Conservation (phyloP, 2,888 invertebrate species). For the Ariolimax columbianus region DNA sequence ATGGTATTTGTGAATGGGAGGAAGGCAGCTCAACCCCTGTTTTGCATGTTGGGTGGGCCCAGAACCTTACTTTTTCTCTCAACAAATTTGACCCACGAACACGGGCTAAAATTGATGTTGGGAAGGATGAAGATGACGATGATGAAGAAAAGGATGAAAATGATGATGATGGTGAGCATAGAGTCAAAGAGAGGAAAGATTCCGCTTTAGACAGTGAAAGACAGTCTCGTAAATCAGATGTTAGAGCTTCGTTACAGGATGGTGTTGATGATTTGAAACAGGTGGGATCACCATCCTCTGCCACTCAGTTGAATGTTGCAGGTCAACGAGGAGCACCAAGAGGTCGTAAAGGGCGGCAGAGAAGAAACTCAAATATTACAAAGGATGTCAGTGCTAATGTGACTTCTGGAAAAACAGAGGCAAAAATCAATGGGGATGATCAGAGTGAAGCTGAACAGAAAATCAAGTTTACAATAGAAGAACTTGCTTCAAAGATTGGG, state of each 20-base stretch:
- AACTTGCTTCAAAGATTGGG: slow-evolving; percentile 80
- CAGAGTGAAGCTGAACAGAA: slow-evolving; percentile 49
- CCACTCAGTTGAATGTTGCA: not conserved
- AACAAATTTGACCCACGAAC: slow-evolving; percentile 83
- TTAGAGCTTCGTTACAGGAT: slow-evolving; percentile 16
- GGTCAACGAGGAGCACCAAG: slow-evolving; percentile 33
- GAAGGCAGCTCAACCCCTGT: slow-evolving; percentile 96
- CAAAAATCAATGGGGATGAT: slow-evolving; percentile 31
- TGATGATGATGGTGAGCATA: slow-evolving; percentile 48
- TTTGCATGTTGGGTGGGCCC: slow-evolving; percentile 97
- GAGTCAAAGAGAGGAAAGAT: slow-evolving; percentile 41
- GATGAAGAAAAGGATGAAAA: slow-evolving; percentile 58
- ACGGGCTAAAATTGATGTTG: slow-evolving; percentile 75
- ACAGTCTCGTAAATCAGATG: slow-evolving; percentile 1
- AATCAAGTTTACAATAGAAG: slow-evolving; percentile 80
- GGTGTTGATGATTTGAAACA: slow-evolving; percentile 51
- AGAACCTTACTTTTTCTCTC: slow-evolving; percentile 94
- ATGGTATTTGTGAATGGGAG: slow-evolving; percentile 98
- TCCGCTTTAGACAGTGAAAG: not conserved
- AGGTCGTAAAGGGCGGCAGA: slow-evolving; percentile 47
- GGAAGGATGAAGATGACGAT: slow-evolving; percentile 61
- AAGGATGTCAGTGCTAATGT: slow-evolving; percentile 34
- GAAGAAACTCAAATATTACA: slow-evolving; percentile 38
- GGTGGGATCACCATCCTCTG: slow-evolving; percentile 9
- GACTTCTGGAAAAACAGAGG: slow-evolving; percentile 28